Evolutionary conservation across 2,797 vertebrate genomes (phyloP), one percentile per base, ranked within the genome.

Genomic region (Thripadectes ignobilis): DNA sequence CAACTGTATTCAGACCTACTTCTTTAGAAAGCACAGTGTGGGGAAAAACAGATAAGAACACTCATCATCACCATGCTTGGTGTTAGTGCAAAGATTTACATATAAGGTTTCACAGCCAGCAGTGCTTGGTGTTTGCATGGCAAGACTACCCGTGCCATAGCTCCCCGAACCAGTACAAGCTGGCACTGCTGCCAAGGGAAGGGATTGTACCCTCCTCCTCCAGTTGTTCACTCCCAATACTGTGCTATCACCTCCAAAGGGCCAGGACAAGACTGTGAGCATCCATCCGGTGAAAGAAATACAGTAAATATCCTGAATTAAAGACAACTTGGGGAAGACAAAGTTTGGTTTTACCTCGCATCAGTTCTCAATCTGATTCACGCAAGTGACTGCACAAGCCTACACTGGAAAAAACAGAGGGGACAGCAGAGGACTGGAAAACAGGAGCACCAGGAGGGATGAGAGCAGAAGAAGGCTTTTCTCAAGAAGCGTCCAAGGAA

Each of bases 111-210:
- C 46, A 61, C 0, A 51, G 41, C 8, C 2, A 5, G 32, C 48
- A 67, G 12, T 5, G 8, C 12, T 24, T 13, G 22, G 20, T 76
- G 57, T 58, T 67, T 68, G 34, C 58, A 89, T 69, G 55, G 63
- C 38, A 71, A 34, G 63, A 75, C 19, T 24, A 20, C 12, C 30
- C 43, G 16, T 18, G 20, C 51, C 43, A 51, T 0, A 24, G 48
- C 16, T 62, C 26, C 52, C 17, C 0, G 0, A 43, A 32, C 3
- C 52, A 45, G 11, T 0, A 63, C 4, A 54, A 61, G 26, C 26
- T 29, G 30, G 19, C 52, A 5, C 9, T 34, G 34, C 32, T 80
- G 34, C 36, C 23, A 55, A 19, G 22, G 0, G 0, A 71, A 78
- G 17, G 26, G 12, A 15, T 0, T 10, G 10, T 9, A 52, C 23